Conservation (phyloP, 2,888 invertebrate species). For the Lasiommata megera region DNA sequence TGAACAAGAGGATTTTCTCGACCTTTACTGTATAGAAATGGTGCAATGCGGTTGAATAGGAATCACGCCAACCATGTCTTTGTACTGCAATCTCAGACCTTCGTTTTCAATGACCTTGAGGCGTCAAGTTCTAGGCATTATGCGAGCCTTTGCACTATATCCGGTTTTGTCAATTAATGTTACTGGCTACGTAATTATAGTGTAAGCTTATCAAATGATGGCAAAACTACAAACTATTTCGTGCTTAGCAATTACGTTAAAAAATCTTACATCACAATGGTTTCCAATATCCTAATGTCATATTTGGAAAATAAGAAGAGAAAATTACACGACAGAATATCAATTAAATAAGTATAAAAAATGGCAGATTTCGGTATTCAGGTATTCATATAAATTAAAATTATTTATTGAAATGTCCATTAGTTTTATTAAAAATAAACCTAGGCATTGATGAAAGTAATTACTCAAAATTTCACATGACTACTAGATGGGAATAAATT, state of each 20-base stretch:
- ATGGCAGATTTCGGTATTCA: no score
- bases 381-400: no score
- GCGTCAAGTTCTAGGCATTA: conserved; percentile 38
- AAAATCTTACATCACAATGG: conserved; percentile 34
- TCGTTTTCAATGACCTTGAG: conserved; percentile 49
- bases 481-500: no score
- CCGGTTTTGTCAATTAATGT: conserved; percentile 19
- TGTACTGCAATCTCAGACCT: conserved; percentile 54
- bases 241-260: conserved; percentile 33
- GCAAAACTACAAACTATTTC: conserved; percentile 19
- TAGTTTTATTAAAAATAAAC: no score
- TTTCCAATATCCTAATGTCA: conserved; percentile 35
- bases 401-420: no score
- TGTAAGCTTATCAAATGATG: conserved; percentile 1
- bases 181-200: neutral
- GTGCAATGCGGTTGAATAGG: conserved; percentile 66
- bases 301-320: conserved; percentile 31
- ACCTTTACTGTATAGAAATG: conserved; percentile 55
- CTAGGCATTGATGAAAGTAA: no score
- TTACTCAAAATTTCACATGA: no score
- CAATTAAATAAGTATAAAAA: neutral
- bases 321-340: conserved; percentile 11
- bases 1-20: conserved; percentile 57
- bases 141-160: conserved; percentile 27
- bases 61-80: conserved; percentile 61